phyloP scores from a whole-genome alignment of 1,140 invertebrate species.

The Zophobas morio region DNA sequence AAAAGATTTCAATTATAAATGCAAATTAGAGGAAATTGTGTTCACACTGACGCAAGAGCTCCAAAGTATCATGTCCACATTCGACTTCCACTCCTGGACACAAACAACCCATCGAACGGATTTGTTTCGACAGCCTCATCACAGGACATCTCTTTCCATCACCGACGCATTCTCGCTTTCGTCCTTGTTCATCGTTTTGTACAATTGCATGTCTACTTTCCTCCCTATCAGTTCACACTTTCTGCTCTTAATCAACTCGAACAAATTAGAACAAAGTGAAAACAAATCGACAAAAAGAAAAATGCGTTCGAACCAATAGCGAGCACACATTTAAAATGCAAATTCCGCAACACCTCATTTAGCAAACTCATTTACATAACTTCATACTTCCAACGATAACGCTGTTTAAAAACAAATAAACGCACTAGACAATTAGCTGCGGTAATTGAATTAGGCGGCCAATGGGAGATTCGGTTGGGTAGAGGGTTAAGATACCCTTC shows the following conservation, averaged over 20 bases:
- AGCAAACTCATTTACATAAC: not conserved
- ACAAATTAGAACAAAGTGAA: not conserved
- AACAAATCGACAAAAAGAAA: not conserved
- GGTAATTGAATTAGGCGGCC: conserved; percentile 11
- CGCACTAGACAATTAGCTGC: not conserved
- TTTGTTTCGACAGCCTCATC: too few species aligned
- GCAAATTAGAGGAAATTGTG: not conserved
- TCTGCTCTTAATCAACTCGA: too few species aligned
- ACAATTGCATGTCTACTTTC: not conserved
- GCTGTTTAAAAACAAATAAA: not conserved
- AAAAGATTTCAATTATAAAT: conserved; percentile 29
- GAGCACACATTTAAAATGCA: not conserved
- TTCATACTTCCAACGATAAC: conserved; percentile 22
- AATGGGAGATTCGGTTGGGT: not conserved
- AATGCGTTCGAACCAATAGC: too few species aligned
- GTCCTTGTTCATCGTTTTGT: too few species aligned
- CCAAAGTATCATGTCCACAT: conserved; percentile 2
- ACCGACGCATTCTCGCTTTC: too few species aligned
- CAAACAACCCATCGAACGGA: too few species aligned
- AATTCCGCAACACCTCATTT: conserved; percentile 14
- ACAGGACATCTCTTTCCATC: too few species aligned
- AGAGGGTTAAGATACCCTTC: not conserved
- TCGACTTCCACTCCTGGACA: too few species aligned
- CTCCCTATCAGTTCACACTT: not conserved
- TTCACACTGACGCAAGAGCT: conserved; percentile 8